Conservation (phyloP, 2,888 invertebrate species). For the Ormyrus thymus region DNA sequence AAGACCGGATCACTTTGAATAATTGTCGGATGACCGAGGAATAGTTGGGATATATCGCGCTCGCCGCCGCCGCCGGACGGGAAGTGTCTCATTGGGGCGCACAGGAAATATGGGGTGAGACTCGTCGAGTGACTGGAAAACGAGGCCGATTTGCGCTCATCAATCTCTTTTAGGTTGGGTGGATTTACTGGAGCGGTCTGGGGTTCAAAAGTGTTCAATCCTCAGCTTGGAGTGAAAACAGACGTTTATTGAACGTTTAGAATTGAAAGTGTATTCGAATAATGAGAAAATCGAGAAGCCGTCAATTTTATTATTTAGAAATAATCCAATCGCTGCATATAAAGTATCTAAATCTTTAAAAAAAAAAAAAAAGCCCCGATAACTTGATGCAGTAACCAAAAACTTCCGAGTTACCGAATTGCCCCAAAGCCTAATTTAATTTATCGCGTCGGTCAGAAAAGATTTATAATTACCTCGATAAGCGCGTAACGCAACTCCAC, state of each 20-base stretch:
- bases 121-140: conserved; percentile 28
- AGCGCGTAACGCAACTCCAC: background rate
- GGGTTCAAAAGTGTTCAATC: background rate
- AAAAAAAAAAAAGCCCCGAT: too few species aligned
- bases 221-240: too few species aligned
- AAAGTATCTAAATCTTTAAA: too few species aligned
- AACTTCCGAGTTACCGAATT: too few species aligned
- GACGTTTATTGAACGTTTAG: too few species aligned
- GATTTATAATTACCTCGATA: background rate
- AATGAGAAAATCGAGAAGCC: too few species aligned
- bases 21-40: conserved; percentile 29
- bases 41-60: conserved; percentile 27
- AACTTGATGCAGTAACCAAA: too few species aligned
- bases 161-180: conserved; percentile 2
- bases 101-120: conserved; percentile 53
- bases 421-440: too few species aligned
- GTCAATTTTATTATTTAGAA: too few species aligned
- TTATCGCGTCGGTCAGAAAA: too few species aligned
- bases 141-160: conserved; percentile 22
- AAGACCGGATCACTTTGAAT: conserved; percentile 48
- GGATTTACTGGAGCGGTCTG: conserved; percentile 5
- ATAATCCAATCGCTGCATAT: too few species aligned
- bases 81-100: conserved; percentile 51
- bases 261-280: too few species aligned
- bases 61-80: conserved; percentile 35